Evolutionary conservation across 2,888 invertebrate genomes (phyloP).

Genomic region (Nemapogon koenigi): DNA sequence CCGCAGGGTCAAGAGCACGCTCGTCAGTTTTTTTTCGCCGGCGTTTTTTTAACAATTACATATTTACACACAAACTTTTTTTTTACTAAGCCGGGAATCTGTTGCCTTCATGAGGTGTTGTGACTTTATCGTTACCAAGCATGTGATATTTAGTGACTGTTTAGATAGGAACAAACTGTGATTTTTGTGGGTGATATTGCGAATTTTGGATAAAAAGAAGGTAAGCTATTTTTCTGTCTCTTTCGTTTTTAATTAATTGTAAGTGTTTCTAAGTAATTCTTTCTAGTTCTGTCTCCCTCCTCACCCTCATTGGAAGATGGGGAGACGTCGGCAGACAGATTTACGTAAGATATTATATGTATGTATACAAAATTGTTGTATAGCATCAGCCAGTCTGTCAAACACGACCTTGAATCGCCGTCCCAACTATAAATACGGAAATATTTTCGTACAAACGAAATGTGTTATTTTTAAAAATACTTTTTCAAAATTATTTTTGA

Average conservation of each 20-base stretch:
- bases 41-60: constrained; percentile 37
- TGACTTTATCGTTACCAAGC: constrained; percentile 59
- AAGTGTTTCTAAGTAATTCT: constrained; percentile 25
- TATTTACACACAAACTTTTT: constrained; percentile 60
- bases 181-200: constrained; percentile 60
- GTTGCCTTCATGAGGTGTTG: constrained; percentile 62
- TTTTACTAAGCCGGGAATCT: constrained; percentile 51
- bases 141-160: constrained; percentile 63
- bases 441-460: constrained; percentile 38
- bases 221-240: constrained; percentile 28
- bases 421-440: constrained; percentile 57
- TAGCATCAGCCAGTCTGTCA: constrained; percentile 36
- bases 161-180: constrained; percentile 59
- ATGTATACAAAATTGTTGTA: constrained; percentile 1
- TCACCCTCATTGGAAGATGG: constrained; percentile 20
- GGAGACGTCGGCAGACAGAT: constrained; percentile 24
- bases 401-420: constrained; percentile 51
- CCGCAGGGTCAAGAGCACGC: constrained; percentile 60
- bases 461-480: constrained; percentile 27
- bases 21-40: constrained; percentile 41
- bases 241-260: constrained; percentile 25
- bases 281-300: constrained; percentile 20
- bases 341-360: constrained; percentile 37
- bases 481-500: no score
- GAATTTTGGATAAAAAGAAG: constrained; percentile 49